Base-by-base conservation (phyloP, 2,113 vertebrate species). In the Gymnarchus niloticus region DNA sequence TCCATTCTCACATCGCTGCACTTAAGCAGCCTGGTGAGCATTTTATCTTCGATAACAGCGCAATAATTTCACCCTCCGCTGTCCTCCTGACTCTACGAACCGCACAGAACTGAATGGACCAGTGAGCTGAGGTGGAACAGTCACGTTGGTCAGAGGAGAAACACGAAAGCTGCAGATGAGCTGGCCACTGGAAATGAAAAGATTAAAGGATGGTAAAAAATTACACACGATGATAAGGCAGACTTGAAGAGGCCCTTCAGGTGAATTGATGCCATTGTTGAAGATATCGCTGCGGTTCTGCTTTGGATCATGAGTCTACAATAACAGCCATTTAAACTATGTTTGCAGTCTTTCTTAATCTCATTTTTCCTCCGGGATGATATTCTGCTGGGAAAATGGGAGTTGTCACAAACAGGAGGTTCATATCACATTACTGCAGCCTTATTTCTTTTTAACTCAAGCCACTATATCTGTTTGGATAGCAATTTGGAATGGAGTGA, bases 211-310 rank as follows among this genome's bases (percentile, higher is more conserved):
- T 10, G 4, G 12, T 14, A 54, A 52, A 81, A 81, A 81, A 81
- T 86, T 82, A 54, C 25, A 81, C 49, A 56, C 12, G 1, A 17
- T n/a, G 33, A 21, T 88, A 83, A 44, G 46, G 6, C 85, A 89
- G 89, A 91, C 85, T 33, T n/a, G 87, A 88, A 83, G 87, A 87
- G 85, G 88, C 87, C 78, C 85, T 83, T 81, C 57, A 52, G 86
- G 83, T 56, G 56, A 33, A 78, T 87, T 90, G 85, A 90, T 88
- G 81, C 76, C 48, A 86, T 90, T 89, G 88, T 87, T 78, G 51
- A 44, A 89, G 84, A 84, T 86, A 85, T 77, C 57, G 83, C 73
- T 46, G 81, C 56, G 57, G 86, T 86, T 81, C 69, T 87, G 81
- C 25, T 23, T 69, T 81, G 56, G 84, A 90, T 91, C 73, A 65